Conservation (phyloP, 2,797 vertebrate species). For the Lacerta bilineata region DNA sequence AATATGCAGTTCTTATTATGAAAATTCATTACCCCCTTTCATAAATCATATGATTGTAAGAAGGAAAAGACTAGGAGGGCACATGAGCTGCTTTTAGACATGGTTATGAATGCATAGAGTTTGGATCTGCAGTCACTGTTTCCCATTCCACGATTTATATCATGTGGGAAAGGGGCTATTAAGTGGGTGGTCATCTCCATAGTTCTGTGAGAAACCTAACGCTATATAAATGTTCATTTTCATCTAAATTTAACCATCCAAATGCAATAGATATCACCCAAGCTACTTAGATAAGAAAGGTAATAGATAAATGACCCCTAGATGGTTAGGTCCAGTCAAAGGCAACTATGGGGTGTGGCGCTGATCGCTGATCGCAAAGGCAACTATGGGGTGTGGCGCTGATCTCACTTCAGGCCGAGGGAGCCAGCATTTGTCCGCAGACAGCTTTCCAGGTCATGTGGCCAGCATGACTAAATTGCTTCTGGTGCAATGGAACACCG, state of each 20-base stretch:
- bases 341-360: no score
- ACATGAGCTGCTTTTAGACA: neutral
- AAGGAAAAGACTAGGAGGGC: neutral
- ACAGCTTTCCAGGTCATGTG: no score
- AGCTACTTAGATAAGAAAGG: neutral
- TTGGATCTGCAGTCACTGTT: neutral
- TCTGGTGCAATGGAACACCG: no score
- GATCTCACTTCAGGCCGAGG: no score
- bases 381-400: no score
- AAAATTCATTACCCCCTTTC: neutral
- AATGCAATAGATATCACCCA: neutral
- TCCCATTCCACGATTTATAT: neutral
- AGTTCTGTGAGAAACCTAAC: neutral
- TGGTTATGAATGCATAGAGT: neutral
- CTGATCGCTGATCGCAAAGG: no score
- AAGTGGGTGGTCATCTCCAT: neutral
- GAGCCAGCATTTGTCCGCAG: no score
- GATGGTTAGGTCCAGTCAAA: no score
- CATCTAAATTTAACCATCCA: neutral
- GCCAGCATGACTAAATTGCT: no score
- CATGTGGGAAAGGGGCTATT: neutral
- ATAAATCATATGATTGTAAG: neutral
- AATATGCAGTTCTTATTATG: neutral
- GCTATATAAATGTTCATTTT: neutral
- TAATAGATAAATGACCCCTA: no score